Percentiles rank a stretch among this genome's conserved stretches.
Evolutionary conservation across 2,797 vertebrate species (phyloP).

Genomic region (Falco peregrinus): DNA sequence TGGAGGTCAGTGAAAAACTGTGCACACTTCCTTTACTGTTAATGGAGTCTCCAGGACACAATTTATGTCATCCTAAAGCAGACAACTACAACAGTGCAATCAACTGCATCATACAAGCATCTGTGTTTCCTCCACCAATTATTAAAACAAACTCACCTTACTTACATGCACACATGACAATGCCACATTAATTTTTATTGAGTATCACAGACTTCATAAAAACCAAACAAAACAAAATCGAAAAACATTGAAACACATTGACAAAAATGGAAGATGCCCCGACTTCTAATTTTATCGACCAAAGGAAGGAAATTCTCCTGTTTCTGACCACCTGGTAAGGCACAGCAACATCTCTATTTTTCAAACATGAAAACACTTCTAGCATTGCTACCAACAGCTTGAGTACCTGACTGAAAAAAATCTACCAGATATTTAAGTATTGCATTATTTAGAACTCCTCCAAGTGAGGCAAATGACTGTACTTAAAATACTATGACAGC

Average conservation of each 20-base stretch:
- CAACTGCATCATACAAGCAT: background rate
- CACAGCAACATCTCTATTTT: background rate
- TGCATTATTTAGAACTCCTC: background rate
- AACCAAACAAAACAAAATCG: accelerated
- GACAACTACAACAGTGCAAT: background rate
- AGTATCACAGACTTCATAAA: background rate
- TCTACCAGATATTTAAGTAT: background rate
- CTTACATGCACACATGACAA: background rate
- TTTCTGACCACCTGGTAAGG: background rate
- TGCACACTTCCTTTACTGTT: background rate
- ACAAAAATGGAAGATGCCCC: background rate
- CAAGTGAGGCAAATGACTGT: background rate
- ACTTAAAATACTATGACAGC: background rate
- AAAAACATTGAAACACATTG: background rate
- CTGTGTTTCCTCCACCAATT: background rate
- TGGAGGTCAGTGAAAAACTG: background rate
- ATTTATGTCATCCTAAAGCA: background rate
- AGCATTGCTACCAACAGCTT: background rate
- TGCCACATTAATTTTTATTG: background rate
- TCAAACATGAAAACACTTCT: background rate
- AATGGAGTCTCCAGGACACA: background rate
- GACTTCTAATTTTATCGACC: background rate
- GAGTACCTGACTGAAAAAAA: background rate
- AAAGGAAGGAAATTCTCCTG: background rate
- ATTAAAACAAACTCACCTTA: background rate